Evolutionary conservation across 1,140 invertebrate genomes (phyloP).

Genomic region (Lepidurus couesii): DNA sequence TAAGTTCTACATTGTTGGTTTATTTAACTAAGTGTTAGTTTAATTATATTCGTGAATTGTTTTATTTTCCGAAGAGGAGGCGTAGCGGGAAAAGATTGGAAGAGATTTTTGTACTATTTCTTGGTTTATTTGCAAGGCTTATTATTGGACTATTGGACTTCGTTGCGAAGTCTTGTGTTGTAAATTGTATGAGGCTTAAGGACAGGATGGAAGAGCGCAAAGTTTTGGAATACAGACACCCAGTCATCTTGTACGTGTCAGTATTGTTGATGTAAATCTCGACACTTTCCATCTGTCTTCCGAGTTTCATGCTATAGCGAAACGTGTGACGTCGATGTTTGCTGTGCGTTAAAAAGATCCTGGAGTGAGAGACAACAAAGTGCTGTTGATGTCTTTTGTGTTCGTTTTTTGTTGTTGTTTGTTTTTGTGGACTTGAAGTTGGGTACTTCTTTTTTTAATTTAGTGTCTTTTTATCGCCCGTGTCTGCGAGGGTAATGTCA

Average conservation of each 20-base stretch:
- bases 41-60: no score
- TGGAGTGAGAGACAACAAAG: neutral
- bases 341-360: neutral
- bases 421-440: neutral
- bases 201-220: neutral
- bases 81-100: neutral
- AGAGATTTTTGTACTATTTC: neutral
- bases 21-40: no score
- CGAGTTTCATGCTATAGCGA: neutral
- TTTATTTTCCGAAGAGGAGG: no score
- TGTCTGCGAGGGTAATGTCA: neutral
- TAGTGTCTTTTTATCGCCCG: neutral
- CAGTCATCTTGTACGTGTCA: conserved; percentile 18
- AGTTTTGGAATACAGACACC: conserved; percentile 18
- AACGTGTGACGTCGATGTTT: neutral
- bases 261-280: conserved; percentile 1
- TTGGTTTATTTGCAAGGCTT: neutral
- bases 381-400: neutral
- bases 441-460: neutral
- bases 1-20: no score
- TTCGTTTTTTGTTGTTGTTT: neutral
- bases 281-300: neutral
- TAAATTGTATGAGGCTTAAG: neutral
- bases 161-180: neutral
- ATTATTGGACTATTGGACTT: neutral